Conservation (phyloP, 2,888 invertebrate genomes). For the Ochlodes sylvanus region DNA sequence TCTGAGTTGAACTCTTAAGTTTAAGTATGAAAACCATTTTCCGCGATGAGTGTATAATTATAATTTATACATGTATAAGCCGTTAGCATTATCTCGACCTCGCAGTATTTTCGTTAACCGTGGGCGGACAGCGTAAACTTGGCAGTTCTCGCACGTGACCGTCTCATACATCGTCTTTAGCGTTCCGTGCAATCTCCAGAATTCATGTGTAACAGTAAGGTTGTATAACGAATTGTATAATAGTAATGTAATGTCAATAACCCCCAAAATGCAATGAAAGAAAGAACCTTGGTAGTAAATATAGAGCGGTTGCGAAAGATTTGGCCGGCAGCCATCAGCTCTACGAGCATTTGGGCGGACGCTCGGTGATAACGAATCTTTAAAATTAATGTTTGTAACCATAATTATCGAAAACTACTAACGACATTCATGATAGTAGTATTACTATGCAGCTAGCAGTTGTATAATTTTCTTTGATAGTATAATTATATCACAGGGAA, state of each 20-base stretch:
- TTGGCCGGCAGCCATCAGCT: slow-evolving; percentile 72
- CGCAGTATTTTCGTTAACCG: slow-evolving; percentile 68
- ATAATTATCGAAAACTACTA: slow-evolving; percentile 3
- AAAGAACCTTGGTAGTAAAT: slow-evolving; percentile 79
- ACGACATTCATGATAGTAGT: background rate
- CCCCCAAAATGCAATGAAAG: slow-evolving; percentile 78
- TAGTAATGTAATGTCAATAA: slow-evolving; percentile 77
- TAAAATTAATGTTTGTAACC: slow-evolving; percentile 44
- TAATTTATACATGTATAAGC: slow-evolving; percentile 11
- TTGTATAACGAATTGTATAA: slow-evolving; percentile 73
- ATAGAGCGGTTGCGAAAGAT: slow-evolving; percentile 77
- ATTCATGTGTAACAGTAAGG: slow-evolving; percentile 53
- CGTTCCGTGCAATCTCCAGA: slow-evolving; percentile 56
- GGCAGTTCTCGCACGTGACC: slow-evolving; percentile 65
- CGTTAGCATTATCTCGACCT: slow-evolving; percentile 58
- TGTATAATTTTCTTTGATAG: too few species aligned
- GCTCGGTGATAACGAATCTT: slow-evolving; percentile 62
- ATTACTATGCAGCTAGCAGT: too few species aligned
- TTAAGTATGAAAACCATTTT: background rate
- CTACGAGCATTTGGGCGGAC: slow-evolving; percentile 45
- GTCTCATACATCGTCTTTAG: slow-evolving; percentile 50
- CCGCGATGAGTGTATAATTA: background rate
- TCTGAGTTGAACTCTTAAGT: too few species aligned
- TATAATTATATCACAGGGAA: too few species aligned
- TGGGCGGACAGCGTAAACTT: slow-evolving; percentile 68